Conservation (phyloP, 2,888 invertebrate genomes). For the Matsumyia berberina region DNA sequence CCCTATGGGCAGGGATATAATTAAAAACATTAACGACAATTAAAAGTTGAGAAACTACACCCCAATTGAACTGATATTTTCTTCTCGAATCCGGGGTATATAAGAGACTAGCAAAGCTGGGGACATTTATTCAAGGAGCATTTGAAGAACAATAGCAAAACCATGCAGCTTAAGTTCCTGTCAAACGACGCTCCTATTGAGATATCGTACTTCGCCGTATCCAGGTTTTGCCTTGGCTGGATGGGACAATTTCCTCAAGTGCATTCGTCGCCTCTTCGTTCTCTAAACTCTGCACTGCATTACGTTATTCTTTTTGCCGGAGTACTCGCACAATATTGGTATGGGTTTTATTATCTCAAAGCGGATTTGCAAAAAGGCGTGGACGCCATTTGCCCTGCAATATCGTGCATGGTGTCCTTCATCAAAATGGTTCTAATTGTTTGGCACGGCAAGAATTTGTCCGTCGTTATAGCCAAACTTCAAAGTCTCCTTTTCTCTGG, state of each 20-base stretch:
- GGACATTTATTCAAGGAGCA: not conserved
- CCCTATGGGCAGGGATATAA: too few relatives aligned
- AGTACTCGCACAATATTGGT: slow-evolving; percentile 34
- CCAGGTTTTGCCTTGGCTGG: slow-evolving; percentile 35
- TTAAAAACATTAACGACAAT: not conserved
- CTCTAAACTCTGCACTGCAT: slow-evolving; percentile 27
- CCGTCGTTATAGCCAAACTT: slow-evolving; percentile 21
- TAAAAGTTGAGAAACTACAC: slow-evolving; percentile 1
- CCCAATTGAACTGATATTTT: not conserved
- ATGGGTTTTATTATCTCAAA: slow-evolving; percentile 49
- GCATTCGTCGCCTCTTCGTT: not conserved
- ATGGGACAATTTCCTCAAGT: slow-evolving; percentile 45
- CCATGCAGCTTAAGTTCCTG: slow-evolving; percentile 17
- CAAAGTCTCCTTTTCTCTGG: slow-evolving; percentile 29
- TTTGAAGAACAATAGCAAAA: not conserved
- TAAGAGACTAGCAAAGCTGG: not conserved
- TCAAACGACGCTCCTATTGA: slow-evolving; percentile 46
- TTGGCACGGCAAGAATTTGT: slow-evolving; percentile 44
- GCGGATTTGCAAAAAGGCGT: slow-evolving; percentile 38
- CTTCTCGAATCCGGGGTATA: not conserved
- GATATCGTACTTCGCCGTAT: slow-evolving; percentile 40
- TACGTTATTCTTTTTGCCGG: slow-evolving; percentile 2
- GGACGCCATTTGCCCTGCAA: slow-evolving; percentile 55
- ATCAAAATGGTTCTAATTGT: slow-evolving; percentile 56
- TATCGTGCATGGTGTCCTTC: slow-evolving; percentile 43